Conservation (phyloP, 2,113 vertebrate species). For the Canis aureus region DNA sequence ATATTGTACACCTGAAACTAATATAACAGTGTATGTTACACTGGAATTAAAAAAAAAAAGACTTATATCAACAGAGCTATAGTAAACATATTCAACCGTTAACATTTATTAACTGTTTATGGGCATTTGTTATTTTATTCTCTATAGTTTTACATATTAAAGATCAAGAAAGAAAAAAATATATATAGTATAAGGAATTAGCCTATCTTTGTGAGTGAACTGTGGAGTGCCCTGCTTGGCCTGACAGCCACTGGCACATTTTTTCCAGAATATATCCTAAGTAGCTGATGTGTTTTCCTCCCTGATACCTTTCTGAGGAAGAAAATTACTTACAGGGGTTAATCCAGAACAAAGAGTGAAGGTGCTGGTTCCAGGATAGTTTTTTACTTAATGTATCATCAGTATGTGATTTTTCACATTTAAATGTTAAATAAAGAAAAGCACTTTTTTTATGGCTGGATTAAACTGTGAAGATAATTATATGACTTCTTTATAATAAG, state of each 20-base stretch:
- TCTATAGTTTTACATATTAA: slow-evolving; percentile 3
- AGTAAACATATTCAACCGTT: neutral
- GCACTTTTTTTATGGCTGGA: neutral
- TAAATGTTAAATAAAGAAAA: slow-evolving; percentile 48
- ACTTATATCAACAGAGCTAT: neutral
- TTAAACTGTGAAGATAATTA: slow-evolving; percentile 53
- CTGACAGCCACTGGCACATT: neutral
- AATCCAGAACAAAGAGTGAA: neutral
- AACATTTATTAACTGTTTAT: neutral
- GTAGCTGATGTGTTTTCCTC: neutral
- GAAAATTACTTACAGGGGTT: neutral
- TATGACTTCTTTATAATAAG: slow-evolving; percentile 20
- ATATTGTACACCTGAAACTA: neutral
- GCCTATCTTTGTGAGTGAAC: neutral
- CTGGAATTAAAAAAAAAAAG: neutral
- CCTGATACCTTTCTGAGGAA: neutral
- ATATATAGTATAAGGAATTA: neutral
- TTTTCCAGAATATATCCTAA: neutral
- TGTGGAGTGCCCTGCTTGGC: neutral
- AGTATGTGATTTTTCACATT: slow-evolving; percentile 48
- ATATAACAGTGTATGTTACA: neutral
- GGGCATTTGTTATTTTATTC: neutral
- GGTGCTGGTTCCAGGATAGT: neutral
- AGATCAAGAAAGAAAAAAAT: neutral
- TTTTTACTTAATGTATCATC: slow-evolving; percentile 55